Base-by-base conservation (phyloP, 2,113 vertebrate genomes). In the Rhinichthys klamathensis region DNA sequence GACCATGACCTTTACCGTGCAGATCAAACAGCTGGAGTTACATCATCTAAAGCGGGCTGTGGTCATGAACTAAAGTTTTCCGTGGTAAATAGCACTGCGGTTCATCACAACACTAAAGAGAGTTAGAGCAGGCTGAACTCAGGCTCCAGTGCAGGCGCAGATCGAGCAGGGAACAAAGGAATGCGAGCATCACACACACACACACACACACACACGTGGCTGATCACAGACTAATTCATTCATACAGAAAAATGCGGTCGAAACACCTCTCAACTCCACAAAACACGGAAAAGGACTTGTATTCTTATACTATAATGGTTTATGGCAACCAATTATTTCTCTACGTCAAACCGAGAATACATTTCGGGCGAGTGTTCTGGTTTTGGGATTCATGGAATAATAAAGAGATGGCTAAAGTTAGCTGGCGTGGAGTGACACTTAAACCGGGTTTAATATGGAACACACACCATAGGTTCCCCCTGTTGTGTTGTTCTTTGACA, bases 111-210 rank as follows among this genome's bases (percentile, higher is more conserved):
- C 13, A 23, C 25, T 81, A 23, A 51, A 32, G 41, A 23, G 12
- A 69, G 7, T 51, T 21, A 65, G 4, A 51, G 38, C 6, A 27
- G 61, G 44, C 16, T 51, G 13, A 35, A 69, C 9, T n/a, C 44
- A 15, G 61, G 54, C 77, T 76, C 58, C 78, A 32, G 60, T n/a
- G 3, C 0, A 35, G 61, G 78, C 35, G 60, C 60, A 80, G 58
- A 63, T 27, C 27, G 27, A 51, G 69, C 85, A 41, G 82, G 60
- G 88, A 91, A 92, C 90, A 92, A 91, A 92, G 90, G 90, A 92
- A 92, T 90, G 89, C 85, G 72, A 60, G 54, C 87, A 80, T 83
- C 79, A 81, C 41, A 41, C 8, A 41, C 38, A 41, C 38, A 41
- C 38, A 41, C 7, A 41, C 7, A 9, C 41, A 41, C 8, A 41